Base-by-base conservation (phyloP, 2,888 invertebrate species). In the Dinocampus coccinellae region DNA sequence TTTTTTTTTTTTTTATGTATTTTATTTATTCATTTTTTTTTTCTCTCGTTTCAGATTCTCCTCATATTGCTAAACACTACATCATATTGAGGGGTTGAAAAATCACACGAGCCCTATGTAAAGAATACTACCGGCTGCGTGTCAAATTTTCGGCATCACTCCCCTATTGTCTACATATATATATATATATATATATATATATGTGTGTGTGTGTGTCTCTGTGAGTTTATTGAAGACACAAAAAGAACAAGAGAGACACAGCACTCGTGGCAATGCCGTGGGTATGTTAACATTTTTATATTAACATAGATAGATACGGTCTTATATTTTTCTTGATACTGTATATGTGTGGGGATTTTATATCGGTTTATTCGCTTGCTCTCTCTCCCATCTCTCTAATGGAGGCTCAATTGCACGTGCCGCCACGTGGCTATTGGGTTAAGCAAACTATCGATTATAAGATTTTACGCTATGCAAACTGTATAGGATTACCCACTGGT, bases 381-480 rank as follows among this genome's bases (percentile, higher is more conserved):
- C 66, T 57, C 66, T 9, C 62, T 73, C 66, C 52, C 66, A 24
- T 61, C 70, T 72, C 65, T 22, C 70, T 70, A 70, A 70, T 70
- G 70, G 70, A 64, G 70, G 57, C 67, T 24, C 47, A 24, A 64
- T 65, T 65, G 53, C 72, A 72, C 72, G 72, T 72, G 72, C 34
- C 67, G 67, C 24, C 72, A 72, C 72, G 72, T 68, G 72, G 63
- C 67, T n/a, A 57, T 57, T 24, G 82, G 84, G 85, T 87, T 87
- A 85, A 87, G 86, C 86, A 87, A 87, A 87, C 87, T 87, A 87
- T 87, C 86, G 87, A 87, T 87, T 87, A 87, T 87, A 81, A 86
- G 87, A 87, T 87, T 87, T 87, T 82, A 86, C 86, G 86, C 83
- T 86, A 84, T 87, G 86, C 83, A 86, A 16, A 86, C 85, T 84